These are phyloP conservation scores for Meiosimyza platycephala DNA, from an alignment of 2,888 invertebrate species.

Conservation along the genomic window DNA sequence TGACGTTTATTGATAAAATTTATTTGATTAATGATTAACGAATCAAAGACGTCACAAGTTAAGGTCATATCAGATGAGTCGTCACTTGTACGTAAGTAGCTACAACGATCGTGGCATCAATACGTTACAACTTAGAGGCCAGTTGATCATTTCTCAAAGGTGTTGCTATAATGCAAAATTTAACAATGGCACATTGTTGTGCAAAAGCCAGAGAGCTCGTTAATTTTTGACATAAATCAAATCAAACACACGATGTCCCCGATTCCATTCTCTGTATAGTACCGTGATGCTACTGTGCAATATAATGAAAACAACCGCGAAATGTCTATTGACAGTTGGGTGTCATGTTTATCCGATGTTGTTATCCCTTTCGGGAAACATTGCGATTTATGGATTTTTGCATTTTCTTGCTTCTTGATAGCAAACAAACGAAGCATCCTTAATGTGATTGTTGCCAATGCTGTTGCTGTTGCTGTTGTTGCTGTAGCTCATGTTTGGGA, in stretches of 20 bases:
- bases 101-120: background rate
- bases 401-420: slow-evolving; percentile 38
- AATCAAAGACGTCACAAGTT: background rate
- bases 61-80: background rate
- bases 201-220: slow-evolving; percentile 45
- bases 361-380: slow-evolving; percentile 64
- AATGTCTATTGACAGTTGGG: slow-evolving; percentile 68
- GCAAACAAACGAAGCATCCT: slow-evolving; percentile 57
- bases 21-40: slow-evolving; percentile 63
- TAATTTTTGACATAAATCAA: slow-evolving; percentile 67
- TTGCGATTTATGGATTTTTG: slow-evolving; percentile 61
- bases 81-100: background rate
- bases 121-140: background rate
- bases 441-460: slow-evolving; percentile 42
- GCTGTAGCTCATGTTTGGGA: slow-evolving; percentile 42
- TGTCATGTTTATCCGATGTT: slow-evolving; percentile 68
- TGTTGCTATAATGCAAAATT: background rate
- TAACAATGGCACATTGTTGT: slow-evolving; percentile 35
- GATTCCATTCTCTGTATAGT: slow-evolving; percentile 1
- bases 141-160: background rate
- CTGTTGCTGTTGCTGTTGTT: slow-evolving; percentile 44
- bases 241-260: slow-evolving; percentile 58
- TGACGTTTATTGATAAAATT: slow-evolving; percentile 66
- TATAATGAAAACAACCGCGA: slow-evolving; percentile 66
- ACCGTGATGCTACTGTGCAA: slow-evolving; percentile 46